Percentiles rank a stretch among this genome's conserved stretches.
Evolutionary conservation across 2,113 vertebrate genomes (phyloP).

Genomic region (Poicephalus gulielmi): DNA sequence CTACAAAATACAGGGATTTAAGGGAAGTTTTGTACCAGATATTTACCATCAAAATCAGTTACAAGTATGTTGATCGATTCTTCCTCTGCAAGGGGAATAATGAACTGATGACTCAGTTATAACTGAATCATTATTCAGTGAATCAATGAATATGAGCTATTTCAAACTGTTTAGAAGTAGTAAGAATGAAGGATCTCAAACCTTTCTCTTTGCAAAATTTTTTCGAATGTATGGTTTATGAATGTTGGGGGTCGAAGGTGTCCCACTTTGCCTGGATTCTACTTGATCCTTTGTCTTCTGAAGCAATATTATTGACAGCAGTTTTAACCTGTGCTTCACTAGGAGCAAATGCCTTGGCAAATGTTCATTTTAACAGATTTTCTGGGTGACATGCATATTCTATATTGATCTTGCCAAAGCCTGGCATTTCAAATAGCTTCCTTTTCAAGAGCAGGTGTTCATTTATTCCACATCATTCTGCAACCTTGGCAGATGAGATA

Average conservation of each 20-base stretch:
- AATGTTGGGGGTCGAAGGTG: background rate
- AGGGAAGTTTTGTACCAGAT: background rate
- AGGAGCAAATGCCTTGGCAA: constrained; percentile 13
- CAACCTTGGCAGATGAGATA: constrained; percentile 30
- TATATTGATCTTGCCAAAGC: constrained; percentile 23
- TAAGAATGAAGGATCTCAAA: background rate
- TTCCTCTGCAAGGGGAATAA: background rate
- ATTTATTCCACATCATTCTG: constrained; percentile 56
- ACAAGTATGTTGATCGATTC: background rate
- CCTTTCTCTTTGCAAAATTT: background rate
- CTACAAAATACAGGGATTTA: background rate
- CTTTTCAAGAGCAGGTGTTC: constrained; percentile 61
- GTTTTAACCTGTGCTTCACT: constrained; percentile 34
- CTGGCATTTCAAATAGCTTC: constrained; percentile 34
- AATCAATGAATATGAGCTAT: background rate
- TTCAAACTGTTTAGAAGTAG: background rate
- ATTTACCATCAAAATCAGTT: background rate
- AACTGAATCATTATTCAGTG: background rate
- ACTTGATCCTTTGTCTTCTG: background rate
- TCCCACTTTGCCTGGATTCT: background rate
- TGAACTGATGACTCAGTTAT: background rate
- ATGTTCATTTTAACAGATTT: constrained; percentile 42
- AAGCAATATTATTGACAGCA: background rate
- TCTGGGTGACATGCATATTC: constrained; percentile 6
- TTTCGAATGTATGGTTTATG: background rate